Conservation (phyloP, 1,140 invertebrate genomes). For the Oreohelix idahoensis region DNA sequence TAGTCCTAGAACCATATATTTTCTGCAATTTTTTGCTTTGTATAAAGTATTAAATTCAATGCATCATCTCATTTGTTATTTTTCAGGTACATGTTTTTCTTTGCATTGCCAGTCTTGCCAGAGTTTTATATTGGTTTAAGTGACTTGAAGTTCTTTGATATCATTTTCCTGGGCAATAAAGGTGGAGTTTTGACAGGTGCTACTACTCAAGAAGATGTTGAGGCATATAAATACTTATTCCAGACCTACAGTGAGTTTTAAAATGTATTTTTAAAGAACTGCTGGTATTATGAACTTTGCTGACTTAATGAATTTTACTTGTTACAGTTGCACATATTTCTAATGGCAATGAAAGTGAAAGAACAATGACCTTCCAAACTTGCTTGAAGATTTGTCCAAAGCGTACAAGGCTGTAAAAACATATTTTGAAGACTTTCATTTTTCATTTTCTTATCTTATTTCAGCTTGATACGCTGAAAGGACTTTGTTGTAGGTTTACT, state of each 20-base stretch:
- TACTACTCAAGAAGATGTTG: slow-evolving; percentile 18
- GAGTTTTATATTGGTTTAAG: slow-evolving; percentile 24
- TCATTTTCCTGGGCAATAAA: slow-evolving; percentile 18
- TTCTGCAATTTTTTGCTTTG: neutral
- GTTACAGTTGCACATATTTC: too few relatives aligned
- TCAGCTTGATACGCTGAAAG: too few relatives aligned
- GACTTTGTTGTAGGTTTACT: too few relatives aligned
- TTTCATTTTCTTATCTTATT: too few relatives aligned
- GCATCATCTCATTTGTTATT: neutral
- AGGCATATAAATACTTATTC: slow-evolving; percentile 20
- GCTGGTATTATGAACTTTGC: too few relatives aligned
- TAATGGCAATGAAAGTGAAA: too few relatives aligned
- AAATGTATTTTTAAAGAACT: neutral
- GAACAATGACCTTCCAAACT: too few relatives aligned
- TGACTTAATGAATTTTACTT: too few relatives aligned
- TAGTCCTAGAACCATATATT: too few relatives aligned
- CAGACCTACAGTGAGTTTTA: slow-evolving; percentile 1
- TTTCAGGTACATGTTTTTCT: slow-evolving; percentile 36
- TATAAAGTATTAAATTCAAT: neutral
- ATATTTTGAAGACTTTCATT: too few relatives aligned
- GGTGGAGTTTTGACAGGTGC: slow-evolving; percentile 17
- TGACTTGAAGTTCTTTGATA: slow-evolving; percentile 19
- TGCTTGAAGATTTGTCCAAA: too few relatives aligned
- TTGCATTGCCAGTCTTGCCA: slow-evolving; percentile 17
- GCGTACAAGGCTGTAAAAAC: too few relatives aligned